Percentiles rank a stretch among this genome's conserved stretches.
Conservation (phyloP, 2,888 invertebrate species). For the Thera obeliscata region DNA sequence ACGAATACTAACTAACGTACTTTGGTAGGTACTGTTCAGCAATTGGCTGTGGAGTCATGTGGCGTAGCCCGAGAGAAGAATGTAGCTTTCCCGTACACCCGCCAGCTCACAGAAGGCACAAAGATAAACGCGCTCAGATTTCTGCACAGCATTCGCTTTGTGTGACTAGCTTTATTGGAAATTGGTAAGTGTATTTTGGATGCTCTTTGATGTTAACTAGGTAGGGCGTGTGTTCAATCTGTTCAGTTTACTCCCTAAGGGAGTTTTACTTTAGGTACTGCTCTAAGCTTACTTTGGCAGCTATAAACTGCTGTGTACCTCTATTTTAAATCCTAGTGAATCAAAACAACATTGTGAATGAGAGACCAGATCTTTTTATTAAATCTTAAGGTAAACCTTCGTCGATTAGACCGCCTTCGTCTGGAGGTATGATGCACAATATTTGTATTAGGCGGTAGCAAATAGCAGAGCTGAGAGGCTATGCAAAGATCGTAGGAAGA, state of each 20-base stretch:
- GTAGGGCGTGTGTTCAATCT: not conserved
- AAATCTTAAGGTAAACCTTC: not conserved
- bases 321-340: not conserved
- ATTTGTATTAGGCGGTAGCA: slow-evolving; percentile 52
- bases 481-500: slow-evolving; percentile 49
- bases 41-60: slow-evolving; percentile 35
- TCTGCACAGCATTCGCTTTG: slow-evolving; percentile 48
- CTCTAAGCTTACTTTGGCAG: not conserved
- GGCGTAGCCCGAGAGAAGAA: slow-evolving; percentile 35
- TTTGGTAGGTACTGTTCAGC: not conserved
- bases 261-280: not conserved
- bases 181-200: slow-evolving; percentile 16
- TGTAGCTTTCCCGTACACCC: slow-evolving; percentile 39
- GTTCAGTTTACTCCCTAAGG: not conserved
- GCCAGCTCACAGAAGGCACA: slow-evolving; percentile 33
- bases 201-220: slow-evolving; percentile 21
- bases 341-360: not conserved
- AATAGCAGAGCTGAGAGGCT: slow-evolving; percentile 42
- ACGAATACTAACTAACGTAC: slow-evolving; percentile 46
- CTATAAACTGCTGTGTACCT: not conserved
- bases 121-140: slow-evolving; percentile 47
- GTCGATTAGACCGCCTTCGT: slow-evolving; percentile 25
- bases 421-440: slow-evolving; percentile 50
- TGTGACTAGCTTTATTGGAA: slow-evolving; percentile 48
- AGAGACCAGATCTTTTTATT: not conserved